Evolutionary conservation across 1,140 invertebrate genomes (phyloP).

Genomic region (Pissodes strobi): DNA sequence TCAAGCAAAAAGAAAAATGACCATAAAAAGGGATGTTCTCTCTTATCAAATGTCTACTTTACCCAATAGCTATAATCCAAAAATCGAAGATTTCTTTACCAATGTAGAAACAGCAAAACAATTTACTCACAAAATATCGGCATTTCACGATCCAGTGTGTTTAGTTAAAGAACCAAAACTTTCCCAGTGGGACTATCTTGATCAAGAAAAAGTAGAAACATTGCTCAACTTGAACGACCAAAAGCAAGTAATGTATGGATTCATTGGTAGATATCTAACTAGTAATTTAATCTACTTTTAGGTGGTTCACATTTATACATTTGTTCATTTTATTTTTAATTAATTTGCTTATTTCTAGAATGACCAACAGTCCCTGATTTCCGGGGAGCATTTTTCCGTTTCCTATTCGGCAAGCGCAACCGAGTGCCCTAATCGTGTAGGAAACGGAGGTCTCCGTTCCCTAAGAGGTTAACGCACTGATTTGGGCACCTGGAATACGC

Average conservation of each 20-base stretch:
- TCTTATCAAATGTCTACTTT: constrained; percentile 10
- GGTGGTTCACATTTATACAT: background rate
- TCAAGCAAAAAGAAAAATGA: constrained; percentile 4
- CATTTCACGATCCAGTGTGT: constrained; percentile 15
- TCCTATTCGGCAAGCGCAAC: too few relatives aligned
- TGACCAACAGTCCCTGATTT: too few relatives aligned
- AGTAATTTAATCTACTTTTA: constrained; percentile 13
- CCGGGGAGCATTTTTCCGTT: too few relatives aligned
- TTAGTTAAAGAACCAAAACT: constrained; percentile 28
- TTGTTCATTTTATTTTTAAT: too few relatives aligned
- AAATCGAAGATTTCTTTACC: constrained; percentile 9
- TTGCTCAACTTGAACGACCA: constrained; percentile 34
- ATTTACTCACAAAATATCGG: constrained; percentile 16
- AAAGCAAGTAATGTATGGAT: constrained; percentile 31
- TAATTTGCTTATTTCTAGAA: too few relatives aligned
- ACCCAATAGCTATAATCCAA: constrained; percentile 5
- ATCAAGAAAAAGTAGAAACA: constrained; percentile 38
- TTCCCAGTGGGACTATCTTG: constrained; percentile 43
- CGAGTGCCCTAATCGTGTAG: too few relatives aligned
- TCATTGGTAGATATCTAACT: constrained; percentile 40
- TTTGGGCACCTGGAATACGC: too few relatives aligned
- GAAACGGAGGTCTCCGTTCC: too few relatives aligned
- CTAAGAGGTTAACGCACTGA: too few relatives aligned
- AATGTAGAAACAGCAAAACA: background rate
- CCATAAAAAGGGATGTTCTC: background rate